Evolutionary conservation across 2,113 vertebrate genomes (phyloP), one percentile per base, ranked within the genome.

Genomic region (Bagarius yarrelli): DNA sequence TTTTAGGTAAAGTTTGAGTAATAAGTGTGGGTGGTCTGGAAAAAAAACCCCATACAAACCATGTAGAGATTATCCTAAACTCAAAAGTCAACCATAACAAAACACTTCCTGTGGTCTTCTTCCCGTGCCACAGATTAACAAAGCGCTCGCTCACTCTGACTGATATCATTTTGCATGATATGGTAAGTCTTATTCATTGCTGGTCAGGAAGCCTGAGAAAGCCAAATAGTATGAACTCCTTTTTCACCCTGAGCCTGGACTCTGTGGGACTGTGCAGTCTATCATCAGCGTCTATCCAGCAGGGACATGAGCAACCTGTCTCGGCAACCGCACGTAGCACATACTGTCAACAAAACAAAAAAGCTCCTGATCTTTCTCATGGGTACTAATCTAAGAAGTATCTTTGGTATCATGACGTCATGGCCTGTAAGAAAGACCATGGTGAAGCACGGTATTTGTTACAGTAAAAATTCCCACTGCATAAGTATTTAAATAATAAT

Each of bases 371-470:
- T 80, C 36, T 32, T 76, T 60, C 77, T 76, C 66, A 52, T 66
- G 73, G 67, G 85, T 76, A 69, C 81, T 77, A 84, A 84, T 86
- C 83, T 84, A 79, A 53, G 66, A 12, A 3, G 80, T 76, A 76
- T 84, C 50, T 67, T 60, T 56, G 59, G 74, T 40, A 60, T 44
- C 27, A 27, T 72, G 82, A 84, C 52, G 40, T 82, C 63, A 80
- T 80, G 73, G 67, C 25, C 69, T 69, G 53, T 77, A 67, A 70
- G 47, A 53, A 77, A 71, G 71, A 34, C 34, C 78, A 25, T 36
- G 15, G 79, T 23, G 47, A 21, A 44, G 21, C 64, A 64, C 11
- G 8, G 30, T 50, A 70, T 19, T 16, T 56, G 8, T 34, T 53
- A 44, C 55, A 64, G 63, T 11, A 27, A 82, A 14, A 71, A 70